phyloP scores from a whole-genome alignment of 2,113 vertebrate species.

The Phylloscopus whistleri region DNA sequence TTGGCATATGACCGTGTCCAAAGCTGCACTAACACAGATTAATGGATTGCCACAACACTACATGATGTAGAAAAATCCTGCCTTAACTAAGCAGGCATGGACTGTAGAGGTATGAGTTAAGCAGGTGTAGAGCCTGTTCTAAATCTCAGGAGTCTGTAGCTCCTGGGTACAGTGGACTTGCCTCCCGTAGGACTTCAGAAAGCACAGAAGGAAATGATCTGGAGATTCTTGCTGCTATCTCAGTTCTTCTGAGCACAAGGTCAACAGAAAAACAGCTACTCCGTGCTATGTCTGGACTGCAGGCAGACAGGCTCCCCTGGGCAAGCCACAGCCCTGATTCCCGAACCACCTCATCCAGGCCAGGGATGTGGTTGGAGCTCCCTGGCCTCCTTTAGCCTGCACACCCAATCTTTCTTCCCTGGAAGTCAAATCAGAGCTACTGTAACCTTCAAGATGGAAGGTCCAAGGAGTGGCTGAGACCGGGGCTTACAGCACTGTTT shows the following conservation, averaged over 20 bases:
- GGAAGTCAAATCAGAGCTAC: neutral
- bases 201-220: neutral
- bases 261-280: neutral
- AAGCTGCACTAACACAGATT: neutral
- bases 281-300: neutral
- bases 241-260: neutral
- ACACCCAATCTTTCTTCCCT: neutral
- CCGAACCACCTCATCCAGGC: neutral
- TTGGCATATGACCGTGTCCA: neutral
- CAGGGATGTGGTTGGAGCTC: neutral
- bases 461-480: neutral
- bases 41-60: neutral
- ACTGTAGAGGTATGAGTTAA: neutral
- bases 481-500: neutral
- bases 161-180: fast-evolving
- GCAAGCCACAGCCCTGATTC: neutral
- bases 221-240: neutral
- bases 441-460: neutral
- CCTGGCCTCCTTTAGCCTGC: neutral
- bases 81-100: neutral
- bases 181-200: neutral
- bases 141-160: neutral
- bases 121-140: neutral
- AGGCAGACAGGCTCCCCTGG: neutral
- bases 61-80: neutral